Base-by-base conservation (phyloP, 2,113 vertebrate species). In the Suncus etruscus region DNA sequence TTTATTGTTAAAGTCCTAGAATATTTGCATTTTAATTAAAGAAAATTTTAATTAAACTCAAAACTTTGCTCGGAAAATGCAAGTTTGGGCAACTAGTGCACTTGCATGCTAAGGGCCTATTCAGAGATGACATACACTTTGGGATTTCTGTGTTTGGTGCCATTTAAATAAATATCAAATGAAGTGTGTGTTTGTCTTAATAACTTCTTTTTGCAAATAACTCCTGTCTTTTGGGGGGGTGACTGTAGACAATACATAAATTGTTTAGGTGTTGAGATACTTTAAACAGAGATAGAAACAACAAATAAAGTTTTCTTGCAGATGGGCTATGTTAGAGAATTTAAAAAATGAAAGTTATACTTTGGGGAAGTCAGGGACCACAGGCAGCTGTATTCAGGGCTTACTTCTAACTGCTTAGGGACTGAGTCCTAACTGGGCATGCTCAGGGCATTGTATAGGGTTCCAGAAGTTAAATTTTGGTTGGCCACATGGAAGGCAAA, bases 21-120 rank as follows among this genome's bases (percentile, higher is more conserved):
- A 98, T 97, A 97, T 98, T 98, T 97, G 96, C 97, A 97, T 98
- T 98, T 98, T 97, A 97, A 97, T 98, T 97, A 97, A 97, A 96
- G 92, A 95, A 92, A 95, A 91, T 94, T 97, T 97, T 97, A 98
- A 97, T 98, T 98, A 97, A 97, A 97, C 96, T 97, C 83, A 54
- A 95, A 97, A 97, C 94, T 97, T 97, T 96, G 95, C 95, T 97
- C 94, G 95, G 93, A 97, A 97, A 97, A 97, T 95, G 73, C 82
- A 89, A 96, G 79, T 97, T 97, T 96, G 96, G 95, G 92, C 95
- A 97, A 94, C 78, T 63, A 96, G 92, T 91, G 91, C 90, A 86
- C 95, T 97, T 96, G 92, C 85, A 95, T 97, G 92, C 90, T 92
- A 95, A 97, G 91, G n/a, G 66, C 54, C 83, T 91, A 91, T 93